These are phyloP conservation scores for Cinara cedri DNA, from an alignment of 2,888 invertebrate genomes.

Conservation along the genomic window DNA sequence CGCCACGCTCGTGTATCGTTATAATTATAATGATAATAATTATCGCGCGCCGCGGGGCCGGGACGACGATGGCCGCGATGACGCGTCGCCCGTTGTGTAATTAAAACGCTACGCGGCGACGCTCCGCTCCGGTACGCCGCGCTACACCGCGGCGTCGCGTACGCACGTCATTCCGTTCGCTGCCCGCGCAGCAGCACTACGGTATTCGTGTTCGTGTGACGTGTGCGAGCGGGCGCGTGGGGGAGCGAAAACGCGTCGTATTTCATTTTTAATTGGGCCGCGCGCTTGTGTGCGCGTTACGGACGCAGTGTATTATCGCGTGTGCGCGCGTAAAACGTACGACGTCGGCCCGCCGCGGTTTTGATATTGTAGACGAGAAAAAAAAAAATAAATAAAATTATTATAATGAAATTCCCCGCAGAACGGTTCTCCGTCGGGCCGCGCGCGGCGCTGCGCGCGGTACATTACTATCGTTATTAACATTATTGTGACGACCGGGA, in stretches of 20 bases:
- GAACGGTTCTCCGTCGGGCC: not conserved
- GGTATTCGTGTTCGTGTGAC: too few relatives aligned
- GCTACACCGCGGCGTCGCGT: not conserved
- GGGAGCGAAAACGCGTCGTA: slow-evolving; percentile 43
- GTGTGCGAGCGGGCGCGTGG: too few relatives aligned
- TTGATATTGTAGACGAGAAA: too few relatives aligned
- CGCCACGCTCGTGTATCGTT: too few relatives aligned
- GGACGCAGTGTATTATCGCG: not conserved
- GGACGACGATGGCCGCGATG: slow-evolving; percentile 4
- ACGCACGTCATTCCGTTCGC: too few relatives aligned
- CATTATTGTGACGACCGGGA: too few relatives aligned
- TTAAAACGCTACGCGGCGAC: slow-evolving; percentile 34
- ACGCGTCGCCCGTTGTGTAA: slow-evolving; percentile 21
- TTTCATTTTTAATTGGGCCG: slow-evolving; percentile 55
- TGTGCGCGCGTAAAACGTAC: slow-evolving; percentile 1
- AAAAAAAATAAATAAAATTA: too few relatives aligned
- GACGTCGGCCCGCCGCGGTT: not conserved
- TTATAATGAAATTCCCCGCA: too few relatives aligned
- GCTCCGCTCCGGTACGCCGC: not conserved
- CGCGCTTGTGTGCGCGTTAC: not conserved
- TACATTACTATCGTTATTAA: too few relatives aligned
- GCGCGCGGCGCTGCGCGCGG: too few relatives aligned
- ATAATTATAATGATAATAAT: too few relatives aligned
- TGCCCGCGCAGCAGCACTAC: too few relatives aligned
- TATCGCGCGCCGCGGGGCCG: not conserved